Evolutionary conservation across 2,888 invertebrate species (phyloP).

Genomic region (Zeuzera pyrina): DNA sequence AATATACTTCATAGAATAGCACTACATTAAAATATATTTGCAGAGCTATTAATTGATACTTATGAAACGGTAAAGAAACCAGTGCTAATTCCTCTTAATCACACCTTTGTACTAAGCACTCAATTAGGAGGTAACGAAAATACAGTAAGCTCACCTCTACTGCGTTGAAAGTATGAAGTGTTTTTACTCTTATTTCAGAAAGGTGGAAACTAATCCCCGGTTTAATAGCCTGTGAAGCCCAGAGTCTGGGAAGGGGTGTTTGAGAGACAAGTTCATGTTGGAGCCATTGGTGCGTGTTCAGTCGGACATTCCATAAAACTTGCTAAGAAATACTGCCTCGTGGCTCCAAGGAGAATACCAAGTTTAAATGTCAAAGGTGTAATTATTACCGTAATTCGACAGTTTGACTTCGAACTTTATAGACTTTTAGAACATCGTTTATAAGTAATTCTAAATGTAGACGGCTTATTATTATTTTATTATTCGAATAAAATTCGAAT

Average conservation of each 20-base stretch:
- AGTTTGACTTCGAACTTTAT: constrained; percentile 6
- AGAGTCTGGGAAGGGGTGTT: constrained; percentile 27
- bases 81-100: too few species aligned
- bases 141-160: too few species aligned
- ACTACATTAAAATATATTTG: too few species aligned
- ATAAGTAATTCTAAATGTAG: neutral
- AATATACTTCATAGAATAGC: too few species aligned
- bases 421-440: constrained; percentile 6
- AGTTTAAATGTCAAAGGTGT: constrained; percentile 24
- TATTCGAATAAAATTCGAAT: neutral
- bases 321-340: constrained; percentile 22
- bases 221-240: constrained; percentile 41
- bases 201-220: constrained; percentile 31
- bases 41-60: too few species aligned
- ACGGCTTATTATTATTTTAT: neutral
- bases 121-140: too few species aligned
- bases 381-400: constrained; percentile 18
- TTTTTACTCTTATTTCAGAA: constrained; percentile 28
- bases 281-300: constrained; percentile 21
- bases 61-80: too few species aligned
- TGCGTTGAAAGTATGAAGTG: too few species aligned
- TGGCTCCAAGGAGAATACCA: constrained; percentile 19
- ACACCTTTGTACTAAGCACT: too few species aligned
- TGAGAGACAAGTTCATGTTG: constrained; percentile 31
- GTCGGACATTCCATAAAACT: constrained; percentile 36